Base-by-base conservation (phyloP, 2,888 invertebrate species). In the Blastobasis adustella region DNA sequence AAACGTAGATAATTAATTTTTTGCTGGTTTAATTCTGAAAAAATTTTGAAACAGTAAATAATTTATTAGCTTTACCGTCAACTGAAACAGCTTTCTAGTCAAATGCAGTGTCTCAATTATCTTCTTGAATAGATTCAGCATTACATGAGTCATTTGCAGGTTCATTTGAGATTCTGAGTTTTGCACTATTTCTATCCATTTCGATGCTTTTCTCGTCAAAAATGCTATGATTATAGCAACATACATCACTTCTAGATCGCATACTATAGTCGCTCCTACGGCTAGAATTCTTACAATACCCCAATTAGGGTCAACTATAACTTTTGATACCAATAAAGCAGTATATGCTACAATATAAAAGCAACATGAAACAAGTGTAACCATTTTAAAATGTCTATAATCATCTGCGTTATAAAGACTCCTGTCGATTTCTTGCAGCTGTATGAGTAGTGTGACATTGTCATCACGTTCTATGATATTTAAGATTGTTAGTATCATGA, bases 21-120 rank as follows among this genome's bases (percentile, higher is more conserved):
- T 23, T 1, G 23, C 23, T 23, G 23, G 1, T 23, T 23, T 23
- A 23, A 23, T 23, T 23, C 23, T 23, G 23, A 23, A 23, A 23
- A 23, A 3, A 23, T 23, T 23, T 23, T 23, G 3, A 23, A 23
- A 23, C 23, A 23, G 3, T 23, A 23, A 23, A 23, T 23, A 23
- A 23, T 23, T 23, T 23, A 23, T 23, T 23, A 2, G 23, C 3
- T 23, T 58, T 48, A 62, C 62, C 56, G 55, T 38, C 10, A 23
- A 7, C 46, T 60, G 51, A 38, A 59, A 58, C 5, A 53, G 37
- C 4, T 46, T 46, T n/a, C 51, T 53, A 7, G 47, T 57, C 4
- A 61, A 10, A 8, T 49, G 41, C 37, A 52, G 58, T 10, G 55
- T 49, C 5, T 58, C 45, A 1, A 57, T 36, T 50, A 62, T 56